phyloP scores from a whole-genome alignment of 2,888 invertebrate genomes.

The Eristalis pertinax region DNA sequence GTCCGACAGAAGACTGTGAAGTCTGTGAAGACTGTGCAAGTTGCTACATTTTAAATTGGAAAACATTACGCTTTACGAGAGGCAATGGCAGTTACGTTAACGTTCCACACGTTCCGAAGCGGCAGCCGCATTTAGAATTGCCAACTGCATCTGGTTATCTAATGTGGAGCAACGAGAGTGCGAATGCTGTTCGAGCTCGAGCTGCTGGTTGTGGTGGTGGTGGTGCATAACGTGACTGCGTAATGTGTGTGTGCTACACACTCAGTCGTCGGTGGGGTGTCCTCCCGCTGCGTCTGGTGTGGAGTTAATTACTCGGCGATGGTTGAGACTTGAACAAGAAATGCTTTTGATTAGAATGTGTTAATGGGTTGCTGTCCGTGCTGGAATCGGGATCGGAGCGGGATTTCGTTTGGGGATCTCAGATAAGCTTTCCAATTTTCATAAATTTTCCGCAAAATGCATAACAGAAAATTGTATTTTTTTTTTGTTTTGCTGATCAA shows the following conservation, averaged over 20 bases:
- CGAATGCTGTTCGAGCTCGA: background rate
- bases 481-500: background rate
- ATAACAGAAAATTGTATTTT: background rate
- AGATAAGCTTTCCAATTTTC: slow-evolving; percentile 66
- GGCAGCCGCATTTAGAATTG: slow-evolving; percentile 34
- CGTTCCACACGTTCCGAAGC: slow-evolving; percentile 38
- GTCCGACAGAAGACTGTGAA: slow-evolving; percentile 63
- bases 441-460: slow-evolving; percentile 45
- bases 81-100: slow-evolving; percentile 16
- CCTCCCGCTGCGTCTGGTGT: slow-evolving; percentile 7
- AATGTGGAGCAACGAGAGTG: slow-evolving; percentile 35
- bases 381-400: slow-evolving; percentile 36
- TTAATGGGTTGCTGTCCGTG: slow-evolving; percentile 61
- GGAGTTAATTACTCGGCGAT: slow-evolving; percentile 63
- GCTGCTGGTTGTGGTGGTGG: background rate
- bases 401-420: slow-evolving; percentile 13
- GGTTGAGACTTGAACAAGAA: slow-evolving; percentile 62
- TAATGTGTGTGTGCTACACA: slow-evolving; percentile 34
- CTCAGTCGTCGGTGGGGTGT: background rate
- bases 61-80: slow-evolving; percentile 56
- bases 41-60: slow-evolving; percentile 64
- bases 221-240: slow-evolving; percentile 34
- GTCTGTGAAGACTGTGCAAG: slow-evolving; percentile 46
- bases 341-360: slow-evolving; percentile 70
- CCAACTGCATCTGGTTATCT: slow-evolving; percentile 58